Percentiles rank a stretch among this genome's conserved stretches.
Conservation (phyloP, 2,113 vertebrate species). For the Misgurnus anguillicaudatus region DNA sequence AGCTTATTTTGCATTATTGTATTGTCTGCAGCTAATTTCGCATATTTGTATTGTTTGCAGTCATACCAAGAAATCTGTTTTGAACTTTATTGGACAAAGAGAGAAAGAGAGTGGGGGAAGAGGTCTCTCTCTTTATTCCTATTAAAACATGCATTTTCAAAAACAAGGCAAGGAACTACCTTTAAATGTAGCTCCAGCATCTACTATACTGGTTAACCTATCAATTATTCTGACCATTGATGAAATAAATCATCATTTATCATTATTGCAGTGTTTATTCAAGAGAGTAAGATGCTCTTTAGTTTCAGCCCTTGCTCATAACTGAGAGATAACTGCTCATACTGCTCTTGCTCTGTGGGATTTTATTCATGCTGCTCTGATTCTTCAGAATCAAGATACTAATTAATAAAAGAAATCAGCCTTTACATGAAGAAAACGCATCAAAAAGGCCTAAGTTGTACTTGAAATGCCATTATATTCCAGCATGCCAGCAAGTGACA, state of each 20-base stretch:
- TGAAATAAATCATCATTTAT: not conserved
- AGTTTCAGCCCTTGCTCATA: not conserved
- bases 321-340: not conserved
- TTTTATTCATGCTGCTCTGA: slow-evolving; percentile 8
- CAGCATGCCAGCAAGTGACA: slow-evolving; percentile 28
- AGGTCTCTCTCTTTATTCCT: no score
- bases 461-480: slow-evolving; percentile 9
- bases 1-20: no score
- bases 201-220: not conserved
- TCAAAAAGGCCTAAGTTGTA: not conserved
- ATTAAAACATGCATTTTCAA: no score
- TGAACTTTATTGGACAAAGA: no score
- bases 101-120: no score
- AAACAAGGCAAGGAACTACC: not conserved
- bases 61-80: no score
- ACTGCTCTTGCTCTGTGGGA: not conserved
- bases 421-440: not conserved
- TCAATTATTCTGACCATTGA: not conserved
- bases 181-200: not conserved
- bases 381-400: not conserved
- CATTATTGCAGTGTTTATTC: not conserved
- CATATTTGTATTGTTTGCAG: no score
- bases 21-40: no score
- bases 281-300: not conserved
- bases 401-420: slow-evolving; percentile 23